phyloP scores from a whole-genome alignment of 37 sponge, comb jelly and placozoan species.

The Agelas oroides region DNA sequence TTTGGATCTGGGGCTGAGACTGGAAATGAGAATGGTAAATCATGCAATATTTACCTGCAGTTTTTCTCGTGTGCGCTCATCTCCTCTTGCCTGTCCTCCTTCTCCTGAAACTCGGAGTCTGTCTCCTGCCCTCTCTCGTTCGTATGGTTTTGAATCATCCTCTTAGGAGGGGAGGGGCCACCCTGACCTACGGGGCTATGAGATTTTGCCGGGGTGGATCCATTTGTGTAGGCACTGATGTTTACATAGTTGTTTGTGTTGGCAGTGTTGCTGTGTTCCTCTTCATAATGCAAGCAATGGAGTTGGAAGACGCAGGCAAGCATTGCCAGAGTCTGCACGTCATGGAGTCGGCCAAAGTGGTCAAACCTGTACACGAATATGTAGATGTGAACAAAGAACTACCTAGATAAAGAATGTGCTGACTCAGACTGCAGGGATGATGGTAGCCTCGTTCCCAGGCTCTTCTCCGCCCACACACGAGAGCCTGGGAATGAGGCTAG shows the following conservation, averaged over 20 bases:
- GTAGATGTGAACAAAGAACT: neutral
- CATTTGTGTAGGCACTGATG: conserved; percentile 5
- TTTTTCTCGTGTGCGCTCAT: conserved; percentile 15
- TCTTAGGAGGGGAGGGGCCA: neutral
- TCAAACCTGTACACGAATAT: conserved; percentile 46
- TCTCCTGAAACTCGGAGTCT: conserved; percentile 40
- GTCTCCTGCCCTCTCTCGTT: neutral
- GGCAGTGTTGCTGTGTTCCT: too few species aligned
- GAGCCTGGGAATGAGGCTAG: too few species aligned
- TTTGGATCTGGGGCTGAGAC: too few species aligned
- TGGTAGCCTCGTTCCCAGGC: too few species aligned
- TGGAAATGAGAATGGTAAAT: too few species aligned
- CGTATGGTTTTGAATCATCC: neutral
- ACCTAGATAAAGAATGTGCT: neutral
- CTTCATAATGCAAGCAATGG: conserved; percentile 24
- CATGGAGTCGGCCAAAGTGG: conserved; percentile 65
- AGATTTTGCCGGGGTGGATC: neutral
- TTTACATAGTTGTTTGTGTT: neutral
- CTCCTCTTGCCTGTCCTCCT: conserved; percentile 25
- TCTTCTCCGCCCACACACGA: too few species aligned
- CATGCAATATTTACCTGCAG: conserved; percentile 29
- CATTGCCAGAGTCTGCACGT: conserved; percentile 89
- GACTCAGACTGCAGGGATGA: too few species aligned
- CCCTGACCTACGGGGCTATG: neutral
- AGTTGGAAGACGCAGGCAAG: conserved; percentile 75